Percentiles rank a stretch among this genome's conserved stretches.
Evolutionary conservation across 2,113 vertebrate genomes (phyloP).

Genomic region (Menidia beryllina): DNA sequence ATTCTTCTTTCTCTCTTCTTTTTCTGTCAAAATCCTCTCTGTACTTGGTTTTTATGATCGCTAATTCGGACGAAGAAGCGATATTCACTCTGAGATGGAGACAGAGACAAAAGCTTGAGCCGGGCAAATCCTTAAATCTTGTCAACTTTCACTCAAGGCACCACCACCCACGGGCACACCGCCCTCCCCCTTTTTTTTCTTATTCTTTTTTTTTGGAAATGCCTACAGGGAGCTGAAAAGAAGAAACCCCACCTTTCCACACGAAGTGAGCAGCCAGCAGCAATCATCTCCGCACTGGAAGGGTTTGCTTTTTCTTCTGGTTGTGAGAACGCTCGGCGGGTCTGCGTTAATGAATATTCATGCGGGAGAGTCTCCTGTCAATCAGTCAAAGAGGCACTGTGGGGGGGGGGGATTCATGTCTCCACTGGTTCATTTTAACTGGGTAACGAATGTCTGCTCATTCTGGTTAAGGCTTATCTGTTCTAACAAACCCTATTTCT

Average conservation of each 20-base stretch:
- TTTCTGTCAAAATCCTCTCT: not conserved
- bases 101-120: slow-evolving; percentile 66
- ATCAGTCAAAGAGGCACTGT: slow-evolving; percentile 64
- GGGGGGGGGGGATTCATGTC: slow-evolving; percentile 45
- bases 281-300: slow-evolving; percentile 67
- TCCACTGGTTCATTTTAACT: slow-evolving; percentile 28
- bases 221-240: slow-evolving; percentile 70
- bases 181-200: slow-evolving; percentile 54
- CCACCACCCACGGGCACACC: slow-evolving; percentile 14
- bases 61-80: slow-evolving; percentile 56
- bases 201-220: slow-evolving; percentile 62
- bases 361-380: slow-evolving; percentile 66
- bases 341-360: slow-evolving; percentile 81
- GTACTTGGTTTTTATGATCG: slow-evolving; percentile 18
- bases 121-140: slow-evolving; percentile 77
- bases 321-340: slow-evolving; percentile 81
- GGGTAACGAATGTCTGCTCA: slow-evolving; percentile 31
- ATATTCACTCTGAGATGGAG: slow-evolving; percentile 51
- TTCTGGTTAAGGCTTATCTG: slow-evolving; percentile 5
- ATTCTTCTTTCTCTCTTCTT: slow-evolving; percentile 9
- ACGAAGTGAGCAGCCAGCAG: slow-evolving; percentile 75
- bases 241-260: slow-evolving; percentile 78
- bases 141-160: slow-evolving; percentile 69
- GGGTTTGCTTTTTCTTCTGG: slow-evolving; percentile 77
- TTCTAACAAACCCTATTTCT: not conserved